Conservation (phyloP, 92 coral and sea anemone species). For the Actinernus sp. region DNA sequence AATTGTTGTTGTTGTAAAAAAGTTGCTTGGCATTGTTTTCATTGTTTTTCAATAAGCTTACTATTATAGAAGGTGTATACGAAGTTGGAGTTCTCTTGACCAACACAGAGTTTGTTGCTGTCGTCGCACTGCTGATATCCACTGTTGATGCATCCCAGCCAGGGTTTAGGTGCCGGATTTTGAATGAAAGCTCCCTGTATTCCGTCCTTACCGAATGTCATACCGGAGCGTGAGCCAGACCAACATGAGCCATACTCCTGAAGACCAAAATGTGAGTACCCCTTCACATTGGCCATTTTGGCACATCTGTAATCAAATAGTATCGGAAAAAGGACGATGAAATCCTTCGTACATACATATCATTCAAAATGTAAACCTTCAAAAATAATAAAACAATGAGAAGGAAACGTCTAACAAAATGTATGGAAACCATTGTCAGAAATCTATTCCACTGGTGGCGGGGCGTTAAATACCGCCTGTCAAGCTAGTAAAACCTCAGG, state of each 20-base stretch:
- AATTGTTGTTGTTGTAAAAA: too few relatives aligned
- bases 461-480: too few relatives aligned
- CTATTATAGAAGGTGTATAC: constrained; percentile 89
- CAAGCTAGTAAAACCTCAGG: too few relatives aligned
- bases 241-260: constrained; percentile 95
- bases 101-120: constrained; percentile 78
- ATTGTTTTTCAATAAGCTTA: constrained; percentile 20
- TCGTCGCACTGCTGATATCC: constrained; percentile 72
- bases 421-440: too few relatives aligned
- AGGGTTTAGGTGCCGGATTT: constrained; percentile 92
- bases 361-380: too few relatives aligned
- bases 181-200: constrained; percentile 84
- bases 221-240: constrained; percentile 89
- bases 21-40: too few relatives aligned
- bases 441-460: too few relatives aligned
- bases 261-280: constrained; percentile 94
- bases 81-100: constrained; percentile 94
- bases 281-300: constrained; percentile 74
- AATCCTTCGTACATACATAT: too few relatives aligned
- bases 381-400: too few relatives aligned
- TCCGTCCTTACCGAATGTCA: constrained; percentile 89
- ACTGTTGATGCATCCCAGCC: constrained; percentile 91
- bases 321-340: too few relatives aligned
- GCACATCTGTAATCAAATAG: constrained; percentile 69
- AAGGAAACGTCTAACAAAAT: too few relatives aligned